Base-by-base conservation (phyloP, 2,888 invertebrate genomes). In the Molorchus minor region DNA sequence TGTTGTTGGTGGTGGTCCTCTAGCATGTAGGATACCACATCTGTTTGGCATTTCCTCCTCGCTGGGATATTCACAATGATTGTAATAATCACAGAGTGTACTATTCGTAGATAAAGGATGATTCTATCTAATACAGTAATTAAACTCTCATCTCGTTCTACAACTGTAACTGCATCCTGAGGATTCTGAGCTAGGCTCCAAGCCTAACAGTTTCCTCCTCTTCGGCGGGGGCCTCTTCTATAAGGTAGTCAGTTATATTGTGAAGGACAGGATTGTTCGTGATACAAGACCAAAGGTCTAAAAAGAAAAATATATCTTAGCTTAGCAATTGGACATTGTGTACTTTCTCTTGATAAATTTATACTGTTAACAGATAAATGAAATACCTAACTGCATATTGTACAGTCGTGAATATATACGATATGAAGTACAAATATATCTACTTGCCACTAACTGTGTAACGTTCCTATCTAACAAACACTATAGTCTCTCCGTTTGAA, bases 31-130 rank as follows among this genome's bases (percentile, higher is more conserved):
- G 69, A 99, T 96, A 7, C 98, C 98, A 80, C 98, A 97, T 30
- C 97, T 87, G 81, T 99, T 98, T 0, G 99, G 99, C 99, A 99
- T 99, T 81, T 98, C 97, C 79, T 99, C 99, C 80, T 99, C 99
- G 74, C 97, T 97, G 0, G 98, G 96, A 82, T 99, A 99, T 77
- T 99, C 98, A 76, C 96, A 96, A 76, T 96, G 96, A 82, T 98
- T 98, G 82, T 99, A 99, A 80, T 96, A 99, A 81, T 99, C 99
- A 99, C 93, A 0, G 98, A 98, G 80, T 99, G 98, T 0, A 99
- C 99, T 41, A 99, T 86, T 45, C 99, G 88, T 72, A 99, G 83
- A 79, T 99, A 99, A 47, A 98, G 80, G 46, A 99, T 88, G 59
- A 99, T 86, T 44, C 91, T 87, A 74, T 90, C 90, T 49, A 89